A percentile compares a stretch with the other conserved stretches of the same genome.
Conservation (phyloP, 2,797 vertebrate genomes). For the Alectoris magna region DNA sequence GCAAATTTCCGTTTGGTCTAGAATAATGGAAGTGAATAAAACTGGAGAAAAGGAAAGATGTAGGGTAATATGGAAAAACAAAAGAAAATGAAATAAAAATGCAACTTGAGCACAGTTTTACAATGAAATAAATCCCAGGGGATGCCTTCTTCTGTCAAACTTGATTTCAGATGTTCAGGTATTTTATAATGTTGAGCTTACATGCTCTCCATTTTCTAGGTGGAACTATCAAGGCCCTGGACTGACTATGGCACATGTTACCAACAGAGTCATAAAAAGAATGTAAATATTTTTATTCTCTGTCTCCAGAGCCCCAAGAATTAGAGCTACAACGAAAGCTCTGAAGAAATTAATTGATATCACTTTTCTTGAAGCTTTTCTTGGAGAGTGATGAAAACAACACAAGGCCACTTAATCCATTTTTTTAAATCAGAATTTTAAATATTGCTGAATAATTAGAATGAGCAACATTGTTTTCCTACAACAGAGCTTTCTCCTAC, state of each 20-base stretch:
- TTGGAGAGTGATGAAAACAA: neutral
- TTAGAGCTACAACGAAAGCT: neutral
- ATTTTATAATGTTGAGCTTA: neutral
- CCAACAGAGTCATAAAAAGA: neutral
- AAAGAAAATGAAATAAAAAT: neutral
- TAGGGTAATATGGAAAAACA: neutral
- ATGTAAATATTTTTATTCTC: neutral
- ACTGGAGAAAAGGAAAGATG: neutral
- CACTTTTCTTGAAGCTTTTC: constrained; percentile 24
- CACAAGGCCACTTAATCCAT: neutral
- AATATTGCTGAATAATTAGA: neutral
- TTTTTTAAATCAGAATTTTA: neutral
- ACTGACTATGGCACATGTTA: neutral
- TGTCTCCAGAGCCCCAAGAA: neutral
- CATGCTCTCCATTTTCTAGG: neutral
- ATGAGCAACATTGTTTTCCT: neutral
- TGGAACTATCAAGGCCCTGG: neutral
- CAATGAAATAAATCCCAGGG: neutral
- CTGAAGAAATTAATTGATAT: neutral
- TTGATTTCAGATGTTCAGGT: neutral
- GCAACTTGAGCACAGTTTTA: neutral
- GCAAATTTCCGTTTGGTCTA: neutral
- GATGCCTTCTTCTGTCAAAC: neutral
- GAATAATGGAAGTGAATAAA: neutral
- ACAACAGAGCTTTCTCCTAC: neutral